phyloP scores from a whole-genome alignment of 2,113 vertebrate species.

The Ploceus nigricollis region DNA sequence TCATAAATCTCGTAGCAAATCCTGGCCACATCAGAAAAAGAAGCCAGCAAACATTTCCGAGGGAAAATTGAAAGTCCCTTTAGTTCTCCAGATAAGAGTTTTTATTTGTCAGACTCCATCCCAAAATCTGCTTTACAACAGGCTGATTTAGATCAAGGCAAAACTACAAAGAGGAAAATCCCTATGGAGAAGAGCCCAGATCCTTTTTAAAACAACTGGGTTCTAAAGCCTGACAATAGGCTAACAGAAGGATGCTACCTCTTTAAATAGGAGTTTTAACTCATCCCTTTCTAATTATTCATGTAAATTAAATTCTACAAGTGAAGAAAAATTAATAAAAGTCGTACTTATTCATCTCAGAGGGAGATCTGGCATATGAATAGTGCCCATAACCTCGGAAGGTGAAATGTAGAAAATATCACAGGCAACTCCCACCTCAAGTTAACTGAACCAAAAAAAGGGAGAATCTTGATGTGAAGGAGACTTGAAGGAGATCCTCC shows the following conservation, averaged over 20 bases:
- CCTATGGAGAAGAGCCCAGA: not conserved
- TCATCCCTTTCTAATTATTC: slow-evolving; percentile 73
- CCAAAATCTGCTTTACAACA: slow-evolving; percentile 9
- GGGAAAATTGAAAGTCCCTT: not conserved
- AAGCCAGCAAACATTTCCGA: slow-evolving; percentile 16
- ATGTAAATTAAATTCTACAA: slow-evolving; percentile 82
- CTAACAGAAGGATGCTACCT: slow-evolving; percentile 11
- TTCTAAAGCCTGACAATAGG: not conserved
- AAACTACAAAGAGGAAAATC: slow-evolving; percentile 45
- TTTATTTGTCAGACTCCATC: not conserved
- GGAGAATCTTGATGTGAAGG: slow-evolving; percentile 78
- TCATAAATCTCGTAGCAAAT: slow-evolving; percentile 4
- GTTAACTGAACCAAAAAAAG: slow-evolving; percentile 80
- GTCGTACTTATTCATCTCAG: slow-evolving; percentile 78
- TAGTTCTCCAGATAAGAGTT: slow-evolving; percentile 8
- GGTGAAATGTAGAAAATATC: slow-evolving; percentile 80
- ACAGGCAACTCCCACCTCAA: slow-evolving; percentile 80
- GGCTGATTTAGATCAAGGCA: slow-evolving; percentile 38
- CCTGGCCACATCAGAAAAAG: slow-evolving; percentile 13
- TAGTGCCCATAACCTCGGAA: slow-evolving; percentile 78
- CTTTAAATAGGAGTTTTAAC: slow-evolving; percentile 66
- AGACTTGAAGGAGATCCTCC: slow-evolving; percentile 81
- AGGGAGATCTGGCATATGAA: slow-evolving; percentile 78
- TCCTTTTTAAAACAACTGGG: slow-evolving; percentile 4
- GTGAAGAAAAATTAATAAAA: slow-evolving; percentile 82